Base-by-base conservation (phyloP, 2,113 vertebrate genomes). In the Fukomys damarensis region DNA sequence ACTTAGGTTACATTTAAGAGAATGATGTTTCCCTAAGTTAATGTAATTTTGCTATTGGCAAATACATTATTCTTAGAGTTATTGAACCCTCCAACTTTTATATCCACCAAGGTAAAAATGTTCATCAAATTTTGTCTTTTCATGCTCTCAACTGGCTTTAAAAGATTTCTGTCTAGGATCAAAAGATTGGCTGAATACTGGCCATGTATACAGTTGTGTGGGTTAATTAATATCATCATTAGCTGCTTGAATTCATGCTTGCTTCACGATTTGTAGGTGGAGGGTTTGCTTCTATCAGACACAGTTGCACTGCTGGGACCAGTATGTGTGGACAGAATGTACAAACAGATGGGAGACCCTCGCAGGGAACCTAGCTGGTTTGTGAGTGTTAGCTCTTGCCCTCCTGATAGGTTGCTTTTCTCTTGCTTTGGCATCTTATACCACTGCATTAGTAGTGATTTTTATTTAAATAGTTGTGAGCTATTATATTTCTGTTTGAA, bases 211-310 rank as follows among this genome's bases (percentile, higher is more conserved):
- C 96, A 97, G 89, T 96, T 98, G 92, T 94, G 93, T 94, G 82
- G 96, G 97, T 98, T 97, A 96, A 98, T 97, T 90, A 98, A 96
- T 93, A 97, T 98, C 96, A 98, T 98, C 97, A 96, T 97, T 98
- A 98, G 94, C 96, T 98, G 83, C 93, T 95, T 35, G 0, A 63
- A 84, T 59, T 91, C 58, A 41, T 84, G 83, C 84, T 83, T 52
- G 58, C 76, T 89, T 91, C 93, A 43, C 28, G 96, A 98, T 96
- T 98, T 95, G 96, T 72, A 97, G 96, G 92, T 91, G 85, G 56
- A 89, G 83, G 87, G 86, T 91, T 85, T 89, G 95, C 83, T 89
- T 96, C 83, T 86, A 43, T 96, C 87, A 58, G 66, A 86, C 81
- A 79, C 70, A 90, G 92, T 41, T 86, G 83, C 72, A 97, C 90